A percentile compares a stretch with the other conserved stretches of the same genome.
These are phyloP conservation scores for Zhuqinia jingwanae DNA, from an alignment of 2,888 invertebrate species.

Conservation along the genomic window DNA sequence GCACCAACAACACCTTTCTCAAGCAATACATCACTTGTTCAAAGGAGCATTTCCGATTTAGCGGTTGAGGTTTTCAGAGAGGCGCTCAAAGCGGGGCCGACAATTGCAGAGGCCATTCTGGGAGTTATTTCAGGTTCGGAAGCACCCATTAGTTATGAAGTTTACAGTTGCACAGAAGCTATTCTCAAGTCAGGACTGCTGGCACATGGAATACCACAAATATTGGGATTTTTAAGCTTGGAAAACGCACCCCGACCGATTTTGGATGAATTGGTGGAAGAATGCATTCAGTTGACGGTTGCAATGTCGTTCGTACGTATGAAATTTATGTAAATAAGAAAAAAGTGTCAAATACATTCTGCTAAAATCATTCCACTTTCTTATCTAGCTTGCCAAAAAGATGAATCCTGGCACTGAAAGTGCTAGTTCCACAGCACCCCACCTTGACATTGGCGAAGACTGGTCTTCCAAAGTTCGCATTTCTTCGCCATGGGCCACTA, in stretches of 20 bases:
- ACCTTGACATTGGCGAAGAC: constrained; percentile 51
- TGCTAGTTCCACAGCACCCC: not conserved
- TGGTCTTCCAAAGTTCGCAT: constrained; percentile 80
- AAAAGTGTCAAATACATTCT: not conserved
- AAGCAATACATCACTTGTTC: not conserved
- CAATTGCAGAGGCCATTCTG: constrained; percentile 36
- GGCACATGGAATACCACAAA: constrained; percentile 59
- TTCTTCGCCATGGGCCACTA: constrained; percentile 81
- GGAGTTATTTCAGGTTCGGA: constrained; percentile 13
- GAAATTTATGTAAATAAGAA: not conserved
- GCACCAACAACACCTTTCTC: not conserved
- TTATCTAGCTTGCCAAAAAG: constrained; percentile 57
- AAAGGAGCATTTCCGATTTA: not conserved
- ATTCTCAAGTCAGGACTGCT: constrained; percentile 58
- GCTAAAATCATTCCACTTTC: not conserved
- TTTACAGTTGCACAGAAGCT: constrained; percentile 52
- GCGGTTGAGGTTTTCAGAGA: constrained; percentile 42
- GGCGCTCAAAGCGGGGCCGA: constrained; percentile 45
- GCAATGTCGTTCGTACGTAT: constrained; percentile 66
- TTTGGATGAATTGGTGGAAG: constrained; percentile 62
- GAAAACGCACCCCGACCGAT: constrained; percentile 11
- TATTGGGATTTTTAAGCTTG: constrained; percentile 50
- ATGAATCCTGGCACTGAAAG: constrained; percentile 29
- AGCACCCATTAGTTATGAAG: not conserved
- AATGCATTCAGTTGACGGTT: constrained; percentile 66